Evolutionary conservation across 1,140 invertebrate species (phyloP), one percentile per base, ranked within the genome.

Genomic region (Neotoxoptera formosana): DNA sequence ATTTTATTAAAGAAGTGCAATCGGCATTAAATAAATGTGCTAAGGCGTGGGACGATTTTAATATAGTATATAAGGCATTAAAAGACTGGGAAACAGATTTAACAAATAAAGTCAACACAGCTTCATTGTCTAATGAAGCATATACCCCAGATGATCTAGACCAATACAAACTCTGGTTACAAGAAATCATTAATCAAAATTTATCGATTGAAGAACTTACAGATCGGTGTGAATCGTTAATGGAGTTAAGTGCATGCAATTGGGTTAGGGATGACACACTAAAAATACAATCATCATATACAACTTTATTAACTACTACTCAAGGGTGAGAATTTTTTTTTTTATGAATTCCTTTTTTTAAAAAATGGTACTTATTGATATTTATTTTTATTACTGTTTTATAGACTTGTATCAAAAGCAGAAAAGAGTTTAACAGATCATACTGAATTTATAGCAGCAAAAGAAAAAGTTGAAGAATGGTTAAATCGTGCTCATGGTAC

Each of bases 341-440:
- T 11, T 45, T 53, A 51, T 14, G 6, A 60, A 36, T 30, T 60
- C n/a, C 30, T 76, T 76, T 25, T 76, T 7, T 17, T n/a, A 17
- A n/a, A n/a, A 76, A n/a, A n/a, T 76, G 0, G 14, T n/a, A n/a
- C 60, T 41, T 41, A 41, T 41, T 81, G 41, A 41, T 76, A 7
- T 34, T 91, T 91, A 21, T 25, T 20, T 23, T 53, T 36, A 51
- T 89, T 56, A 36, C n/a, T 56, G 3, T 47, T 88, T 94, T 93
- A 56, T 84, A 95, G 97, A 90, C 95, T 98, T 36, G 97, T 98
- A 3, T 97, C 97, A 3, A 97, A 97, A 94, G 97, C 98, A 7
- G 98, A 99, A 94, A 98, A 98, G 95, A 98, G 98, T 95, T 95
- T 98, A 0, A 97, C 97, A 2, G 98, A 98, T 95, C 97, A 98